Evolutionary conservation across 2,797 vertebrate genomes (phyloP), one percentile per base, ranked within the genome.

Genomic region (Lindbergichthys nudifrons): DNA sequence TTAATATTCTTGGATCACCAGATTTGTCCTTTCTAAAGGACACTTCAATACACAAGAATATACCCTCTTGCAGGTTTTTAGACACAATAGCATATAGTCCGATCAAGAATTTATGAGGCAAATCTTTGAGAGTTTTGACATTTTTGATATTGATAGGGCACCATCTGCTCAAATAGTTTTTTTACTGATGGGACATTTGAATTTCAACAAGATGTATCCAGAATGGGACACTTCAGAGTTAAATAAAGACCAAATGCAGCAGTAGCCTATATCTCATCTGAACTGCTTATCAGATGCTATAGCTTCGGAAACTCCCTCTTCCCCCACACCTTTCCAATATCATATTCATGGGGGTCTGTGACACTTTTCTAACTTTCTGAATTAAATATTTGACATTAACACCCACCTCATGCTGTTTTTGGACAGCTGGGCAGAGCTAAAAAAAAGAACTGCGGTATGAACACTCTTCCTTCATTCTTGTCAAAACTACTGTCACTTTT

Each of bases 11-110:
- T 54, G 9, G 11, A 62, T 26, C 23, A 30, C 7, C 42, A 70
- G n/a, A 66, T 63, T 50, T 42, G 41, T 39, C 39, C 52, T 56
- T 52, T 72, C 23, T 13, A n/a, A 18, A 16, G 48, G 48, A 16
- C 13, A 53, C 7, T 10, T 32, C 18, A n/a, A 52, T 36, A 11
- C 32, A 36, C 32, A 36, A 36, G 30, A 15, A 11, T 26, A 3
- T 0, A 51, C 21, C 15, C 48, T 62, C 42, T 23, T 32, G 2
- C 32, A 36, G 32, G 32, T 36, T 36, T 36, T 36, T 7, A 36
- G 6, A 36, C 6, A 7, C 2, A 36, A 9, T 36, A 32, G 32
- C 7, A 7, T 2, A 50, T 2, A 42, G 21, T 13, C 9, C 1
- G 14, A 62, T 16, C 4, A 3, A 62, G 43, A 9, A 43, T 23